These are phyloP conservation scores for Styela plicata DNA, from an alignment of 23 tunicate species.

Conservation along the genomic window DNA sequence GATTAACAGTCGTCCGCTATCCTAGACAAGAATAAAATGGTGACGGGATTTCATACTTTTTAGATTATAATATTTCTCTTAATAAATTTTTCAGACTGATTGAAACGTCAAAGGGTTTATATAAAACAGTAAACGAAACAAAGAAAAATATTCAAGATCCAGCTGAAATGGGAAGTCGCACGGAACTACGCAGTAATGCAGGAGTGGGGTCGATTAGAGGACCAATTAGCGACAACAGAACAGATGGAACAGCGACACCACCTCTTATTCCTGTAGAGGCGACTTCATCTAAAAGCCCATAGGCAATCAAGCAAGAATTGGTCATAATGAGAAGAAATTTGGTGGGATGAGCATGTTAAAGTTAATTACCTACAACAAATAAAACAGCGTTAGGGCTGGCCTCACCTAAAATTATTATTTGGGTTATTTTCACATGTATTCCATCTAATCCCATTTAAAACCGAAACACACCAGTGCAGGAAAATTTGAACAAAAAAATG, in stretches of 20 bases:
- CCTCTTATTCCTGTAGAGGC: background rate
- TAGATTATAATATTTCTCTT: background rate
- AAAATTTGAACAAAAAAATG: too few relatives aligned
- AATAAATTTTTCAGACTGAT: slow-evolving; percentile 19
- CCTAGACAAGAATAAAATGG: background rate
- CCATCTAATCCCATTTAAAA: too few relatives aligned
- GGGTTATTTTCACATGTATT: too few relatives aligned
- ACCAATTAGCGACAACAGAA: background rate
- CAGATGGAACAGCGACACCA: background rate
- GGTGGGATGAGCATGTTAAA: too few relatives aligned
- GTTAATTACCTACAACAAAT: too few relatives aligned
- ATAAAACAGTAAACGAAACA: slow-evolving; percentile 25
- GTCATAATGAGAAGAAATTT: too few relatives aligned
- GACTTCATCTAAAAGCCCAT: background rate
- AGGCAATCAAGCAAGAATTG: too few relatives aligned
- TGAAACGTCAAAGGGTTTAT: slow-evolving; percentile 30
- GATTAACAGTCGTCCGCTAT: background rate
- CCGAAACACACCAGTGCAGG: too few relatives aligned
- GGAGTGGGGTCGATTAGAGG: background rate
- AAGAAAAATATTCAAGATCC: slow-evolving; percentile 8
- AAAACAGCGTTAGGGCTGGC: too few relatives aligned
- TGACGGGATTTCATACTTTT: too few relatives aligned
- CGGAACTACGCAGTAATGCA: background rate
- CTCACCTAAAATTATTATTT: too few relatives aligned
- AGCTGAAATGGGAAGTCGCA: background rate